Conservation (phyloP, 2,797 vertebrate genomes). For the Myoxocephalus aenaeus region DNA sequence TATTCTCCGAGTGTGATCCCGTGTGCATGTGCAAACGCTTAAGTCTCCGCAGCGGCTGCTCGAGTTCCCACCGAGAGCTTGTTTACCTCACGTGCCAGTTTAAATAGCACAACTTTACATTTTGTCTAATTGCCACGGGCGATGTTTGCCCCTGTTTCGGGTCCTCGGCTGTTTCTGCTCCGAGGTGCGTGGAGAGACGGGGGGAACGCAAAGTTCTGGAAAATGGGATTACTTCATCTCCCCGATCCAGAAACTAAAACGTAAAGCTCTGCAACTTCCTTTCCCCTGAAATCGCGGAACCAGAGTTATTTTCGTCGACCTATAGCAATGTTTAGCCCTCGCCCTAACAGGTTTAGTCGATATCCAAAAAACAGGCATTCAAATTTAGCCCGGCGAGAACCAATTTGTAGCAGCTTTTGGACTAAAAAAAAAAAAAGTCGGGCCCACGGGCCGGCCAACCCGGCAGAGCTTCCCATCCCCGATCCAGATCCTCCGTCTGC, state of each 20-base stretch:
- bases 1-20: slow-evolving; percentile 72
- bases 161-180: slow-evolving; percentile 57
- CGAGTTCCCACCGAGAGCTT: slow-evolving; percentile 53
- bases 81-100: slow-evolving; percentile 71
- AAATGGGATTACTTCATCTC: slow-evolving; percentile 74
- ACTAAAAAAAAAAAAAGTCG: slow-evolving; percentile 52
- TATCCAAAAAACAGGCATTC: slow-evolving; percentile 55
- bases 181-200: slow-evolving; percentile 57
- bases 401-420: slow-evolving; percentile 55
- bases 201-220: slow-evolving; percentile 62
- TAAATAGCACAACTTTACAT: slow-evolving; percentile 74
- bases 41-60: slow-evolving; percentile 68
- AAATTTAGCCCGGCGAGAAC: slow-evolving; percentile 43
- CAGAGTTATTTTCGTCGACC: slow-evolving; percentile 57
- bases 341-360: slow-evolving; percentile 60
- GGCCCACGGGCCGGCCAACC: slow-evolving; percentile 51
- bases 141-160: slow-evolving; percentile 72
- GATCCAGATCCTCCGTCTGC: slow-evolving; percentile 64
- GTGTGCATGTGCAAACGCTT: slow-evolving; percentile 73
- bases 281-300: slow-evolving; percentile 1
- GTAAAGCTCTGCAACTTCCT: slow-evolving; percentile 42
- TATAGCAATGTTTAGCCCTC: slow-evolving; percentile 39
- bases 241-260: slow-evolving; percentile 38
- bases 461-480: slow-evolving; percentile 39
- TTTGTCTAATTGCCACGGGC: slow-evolving; percentile 54